phyloP scores from a whole-genome alignment of 2,888 invertebrate species.

The Tridacna gigas region DNA sequence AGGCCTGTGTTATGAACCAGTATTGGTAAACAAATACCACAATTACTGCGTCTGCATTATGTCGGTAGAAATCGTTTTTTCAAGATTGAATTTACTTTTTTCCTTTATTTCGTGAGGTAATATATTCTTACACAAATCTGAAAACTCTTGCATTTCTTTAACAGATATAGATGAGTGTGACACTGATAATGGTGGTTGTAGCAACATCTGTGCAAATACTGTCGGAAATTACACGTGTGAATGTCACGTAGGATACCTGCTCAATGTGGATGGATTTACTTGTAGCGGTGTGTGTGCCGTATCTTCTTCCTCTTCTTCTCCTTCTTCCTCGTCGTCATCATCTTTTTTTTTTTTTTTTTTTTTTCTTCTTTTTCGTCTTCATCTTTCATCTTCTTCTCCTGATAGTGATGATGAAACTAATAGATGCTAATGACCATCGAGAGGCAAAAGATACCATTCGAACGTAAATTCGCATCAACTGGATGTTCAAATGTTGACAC shows the following conservation, averaged over 20 bases:
- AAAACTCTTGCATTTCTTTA: not conserved
- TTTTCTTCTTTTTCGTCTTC: not conserved
- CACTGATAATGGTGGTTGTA: slow-evolving; percentile 18
- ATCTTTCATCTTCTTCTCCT: not conserved
- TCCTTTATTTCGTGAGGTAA: not conserved
- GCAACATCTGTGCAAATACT: slow-evolving; percentile 5
- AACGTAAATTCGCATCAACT: no score
- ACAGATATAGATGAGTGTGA: slow-evolving; percentile 23
- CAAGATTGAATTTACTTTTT: not conserved
- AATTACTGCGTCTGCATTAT: no score
- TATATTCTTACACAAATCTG: not conserved
- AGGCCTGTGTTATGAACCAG: no score
- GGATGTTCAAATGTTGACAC: no score
- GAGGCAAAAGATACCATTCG: not conserved
- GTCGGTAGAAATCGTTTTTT: not conserved
- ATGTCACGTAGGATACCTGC: not conserved
- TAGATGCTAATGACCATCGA: not conserved
- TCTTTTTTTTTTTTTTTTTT: not conserved
- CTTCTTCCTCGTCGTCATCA: not conserved
- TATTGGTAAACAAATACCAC: no score
- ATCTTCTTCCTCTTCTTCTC: not conserved
- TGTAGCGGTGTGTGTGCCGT: slow-evolving; percentile 8
- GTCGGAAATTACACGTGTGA: not conserved
- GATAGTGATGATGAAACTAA: not conserved
- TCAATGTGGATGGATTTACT: not conserved